phyloP scores from a whole-genome alignment of 1,140 invertebrate species.

The Condylostylus longicornis region DNA sequence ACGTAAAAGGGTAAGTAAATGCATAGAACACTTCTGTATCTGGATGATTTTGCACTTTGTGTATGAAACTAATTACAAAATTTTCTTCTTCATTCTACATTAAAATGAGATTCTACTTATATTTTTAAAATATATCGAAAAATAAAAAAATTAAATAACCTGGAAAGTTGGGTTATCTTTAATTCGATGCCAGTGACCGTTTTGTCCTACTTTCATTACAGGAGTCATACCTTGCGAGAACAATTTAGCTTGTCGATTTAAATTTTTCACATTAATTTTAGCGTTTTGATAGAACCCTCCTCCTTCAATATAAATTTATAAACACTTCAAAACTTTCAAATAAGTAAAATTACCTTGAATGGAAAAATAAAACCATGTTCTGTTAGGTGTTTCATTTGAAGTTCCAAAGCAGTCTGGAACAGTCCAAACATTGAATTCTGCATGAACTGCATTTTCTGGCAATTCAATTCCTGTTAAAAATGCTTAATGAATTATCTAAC shows the following conservation, averaged over 20 bases:
- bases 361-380: conserved; percentile 93
- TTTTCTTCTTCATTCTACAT: conserved; percentile 50
- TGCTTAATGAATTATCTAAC: too few species aligned
- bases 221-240: conserved; percentile 84
- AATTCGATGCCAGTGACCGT: conserved; percentile 68
- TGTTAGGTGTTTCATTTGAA: conserved; percentile 76
- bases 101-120: conserved; percentile 1
- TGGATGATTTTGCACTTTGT: conserved; percentile 55
- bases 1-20: conserved; percentile 84
- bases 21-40: conserved; percentile 51
- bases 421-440: conserved; percentile 85
- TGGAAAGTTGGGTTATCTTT: conserved; percentile 49
- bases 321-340: conserved; percentile 4
- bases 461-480: too few species aligned
- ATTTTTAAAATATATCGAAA: too few species aligned
- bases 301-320: not conserved
- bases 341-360: conserved; percentile 32
- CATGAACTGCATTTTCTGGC: too few species aligned
- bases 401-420: conserved; percentile 76
- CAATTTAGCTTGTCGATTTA: conserved; percentile 80
- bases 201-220: conserved; percentile 48
- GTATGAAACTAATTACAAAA: conserved; percentile 68
- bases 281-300: conserved; percentile 37
- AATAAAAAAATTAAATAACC: conserved; percentile 32
- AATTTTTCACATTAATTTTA: conserved; percentile 76